These are phyloP conservation scores for Phortica variegata DNA, from an alignment of 1,140 invertebrate genomes.

Conservation along the genomic window DNA sequence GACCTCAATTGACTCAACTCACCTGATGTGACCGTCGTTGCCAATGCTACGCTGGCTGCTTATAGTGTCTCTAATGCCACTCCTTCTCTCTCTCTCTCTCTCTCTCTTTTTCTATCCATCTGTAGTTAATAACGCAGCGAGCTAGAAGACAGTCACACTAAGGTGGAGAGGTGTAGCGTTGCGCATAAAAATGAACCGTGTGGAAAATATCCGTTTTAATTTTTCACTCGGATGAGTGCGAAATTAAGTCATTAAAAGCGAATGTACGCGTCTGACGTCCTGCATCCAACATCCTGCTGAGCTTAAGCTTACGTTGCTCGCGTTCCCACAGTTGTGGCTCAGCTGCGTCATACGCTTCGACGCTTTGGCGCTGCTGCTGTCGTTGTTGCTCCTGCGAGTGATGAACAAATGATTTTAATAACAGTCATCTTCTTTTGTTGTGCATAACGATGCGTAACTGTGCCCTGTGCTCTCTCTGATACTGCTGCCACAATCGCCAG, in stretches of 20 bases:
- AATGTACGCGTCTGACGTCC: constrained; percentile 30
- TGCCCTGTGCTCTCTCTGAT: no score
- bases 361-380: constrained; percentile 18
- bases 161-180: no score
- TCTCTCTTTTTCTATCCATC: no score
- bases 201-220: constrained; percentile 42
- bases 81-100: no score
- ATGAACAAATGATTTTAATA: constrained; percentile 56
- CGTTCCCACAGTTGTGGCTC: constrained; percentile 32
- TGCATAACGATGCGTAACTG: constrained; percentile 56
- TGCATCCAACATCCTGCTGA: constrained; percentile 2
- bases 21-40: no score
- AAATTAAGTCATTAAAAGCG: constrained; percentile 56
- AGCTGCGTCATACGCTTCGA: constrained; percentile 1
- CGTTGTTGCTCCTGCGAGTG: constrained; percentile 6
- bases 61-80: no score
- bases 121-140: constrained; percentile 33
- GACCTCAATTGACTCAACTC: constrained; percentile 12
- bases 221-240: constrained; percentile 55
- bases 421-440: constrained; percentile 52
- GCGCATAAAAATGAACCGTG: constrained; percentile 11
- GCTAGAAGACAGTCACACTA: not conserved
- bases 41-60: no score
- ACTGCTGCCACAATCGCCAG: constrained; percentile 22
- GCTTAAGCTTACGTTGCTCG: constrained; percentile 12